Percentiles rank a stretch among this genome's conserved stretches.
Evolutionary conservation across 2,888 invertebrate species (phyloP).

Genomic region (Tinea trinotella): DNA sequence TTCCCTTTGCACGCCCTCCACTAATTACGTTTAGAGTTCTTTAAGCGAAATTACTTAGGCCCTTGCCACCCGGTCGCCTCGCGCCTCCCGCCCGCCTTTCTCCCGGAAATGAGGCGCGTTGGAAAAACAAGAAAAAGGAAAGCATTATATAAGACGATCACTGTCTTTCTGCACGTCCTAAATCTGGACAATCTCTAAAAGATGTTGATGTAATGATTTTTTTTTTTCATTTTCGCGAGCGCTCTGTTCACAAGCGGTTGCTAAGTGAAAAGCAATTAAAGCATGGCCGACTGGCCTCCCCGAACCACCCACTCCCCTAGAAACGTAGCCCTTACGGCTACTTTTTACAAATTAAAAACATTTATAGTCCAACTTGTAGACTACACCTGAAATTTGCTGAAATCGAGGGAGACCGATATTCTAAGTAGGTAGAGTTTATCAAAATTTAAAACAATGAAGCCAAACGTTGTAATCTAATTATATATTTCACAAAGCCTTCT

Average conservation of each 20-base stretch:
- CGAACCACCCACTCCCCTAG: conserved; percentile 27
- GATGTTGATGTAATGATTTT: conserved; percentile 72
- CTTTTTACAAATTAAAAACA: too few species aligned
- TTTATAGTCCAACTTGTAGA: too few species aligned
- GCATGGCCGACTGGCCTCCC: conserved; percentile 71
- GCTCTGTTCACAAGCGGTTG: conserved; percentile 70
- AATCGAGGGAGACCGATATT: too few species aligned
- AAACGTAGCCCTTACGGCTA: too few species aligned
- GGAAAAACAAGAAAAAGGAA: conserved; percentile 70
- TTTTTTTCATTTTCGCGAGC: conserved; percentile 66
- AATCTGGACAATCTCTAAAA: conserved; percentile 70
- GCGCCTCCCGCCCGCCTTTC: conserved; percentile 49
- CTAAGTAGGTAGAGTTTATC: too few species aligned
- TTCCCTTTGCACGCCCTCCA: conserved; percentile 75
- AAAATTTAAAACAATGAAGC: too few species aligned
- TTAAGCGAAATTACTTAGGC: conserved; percentile 78
- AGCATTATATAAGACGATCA: conserved; percentile 63
- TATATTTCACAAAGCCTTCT: too few species aligned
- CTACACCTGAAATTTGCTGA: too few species aligned
- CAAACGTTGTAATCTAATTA: too few species aligned
- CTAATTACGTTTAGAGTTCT: conserved; percentile 81
- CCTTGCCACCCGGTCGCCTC: conserved; percentile 66
- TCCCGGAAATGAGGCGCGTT: conserved; percentile 69
- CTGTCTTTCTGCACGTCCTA: conserved; percentile 61
- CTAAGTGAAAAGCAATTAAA: conserved; percentile 73